Evolutionary conservation across 2,888 invertebrate genomes (phyloP).

Genomic region (Lasioglossum pauxillum): DNA sequence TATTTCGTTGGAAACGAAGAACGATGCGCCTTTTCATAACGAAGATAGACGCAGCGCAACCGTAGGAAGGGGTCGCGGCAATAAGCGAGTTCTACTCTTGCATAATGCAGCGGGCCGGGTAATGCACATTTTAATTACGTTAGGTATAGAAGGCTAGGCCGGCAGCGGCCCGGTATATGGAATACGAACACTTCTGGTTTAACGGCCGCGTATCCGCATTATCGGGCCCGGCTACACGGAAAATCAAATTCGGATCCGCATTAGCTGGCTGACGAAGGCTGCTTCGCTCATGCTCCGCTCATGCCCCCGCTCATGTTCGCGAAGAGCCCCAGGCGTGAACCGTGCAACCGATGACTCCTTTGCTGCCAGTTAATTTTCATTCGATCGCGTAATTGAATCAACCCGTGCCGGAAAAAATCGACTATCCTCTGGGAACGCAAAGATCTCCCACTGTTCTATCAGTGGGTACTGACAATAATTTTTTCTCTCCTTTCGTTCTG

Average conservation of each 20-base stretch:
- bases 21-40: slow-evolving; percentile 11
- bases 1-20: background rate
- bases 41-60: slow-evolving; percentile 22
- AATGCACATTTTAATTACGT: slow-evolving; percentile 77
- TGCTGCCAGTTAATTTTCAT: slow-evolving; percentile 16
- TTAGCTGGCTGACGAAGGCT: slow-evolving; percentile 59
- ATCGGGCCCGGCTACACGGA: slow-evolving; percentile 63
- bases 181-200: slow-evolving; percentile 68
- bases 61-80: slow-evolving; percentile 19
- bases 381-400: slow-evolving; percentile 31
- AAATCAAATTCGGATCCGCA: slow-evolving; percentile 68
- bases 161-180: slow-evolving; percentile 53
- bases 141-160: slow-evolving; percentile 67
- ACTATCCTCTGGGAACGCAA: background rate
- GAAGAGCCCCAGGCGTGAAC: background rate
- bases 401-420: background rate
- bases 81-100: slow-evolving; percentile 56
- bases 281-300: background rate
- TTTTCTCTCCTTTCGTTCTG: no score
- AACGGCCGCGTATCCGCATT: slow-evolving; percentile 71
- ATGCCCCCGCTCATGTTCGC: background rate
- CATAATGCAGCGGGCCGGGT: slow-evolving; percentile 66
- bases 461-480: background rate
- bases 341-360: slow-evolving; percentile 20
- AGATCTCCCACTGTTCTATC: background rate